phyloP scores from a whole-genome alignment of 1,140 invertebrate species.

The Camponotus floridanus region DNA sequence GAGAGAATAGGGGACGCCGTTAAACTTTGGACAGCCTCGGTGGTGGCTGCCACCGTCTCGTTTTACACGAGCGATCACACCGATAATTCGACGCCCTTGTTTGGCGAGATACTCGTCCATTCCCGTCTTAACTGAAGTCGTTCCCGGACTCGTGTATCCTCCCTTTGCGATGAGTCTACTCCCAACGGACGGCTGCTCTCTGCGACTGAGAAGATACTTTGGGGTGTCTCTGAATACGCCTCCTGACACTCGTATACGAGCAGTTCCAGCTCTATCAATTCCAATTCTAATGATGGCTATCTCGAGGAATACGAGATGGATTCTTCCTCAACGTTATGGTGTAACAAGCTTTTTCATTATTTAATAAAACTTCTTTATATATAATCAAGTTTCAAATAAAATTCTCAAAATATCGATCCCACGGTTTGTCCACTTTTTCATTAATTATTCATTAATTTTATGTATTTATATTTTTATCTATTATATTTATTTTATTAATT shows the following conservation, averaged over 20 bases:
- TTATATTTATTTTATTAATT: not conserved
- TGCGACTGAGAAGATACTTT: not conserved
- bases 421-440: too few species aligned
- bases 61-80: conserved; percentile 52
- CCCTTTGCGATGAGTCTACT: conserved; percentile 16
- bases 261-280: not conserved
- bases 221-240: conserved; percentile 1
- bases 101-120: conserved; percentile 35
- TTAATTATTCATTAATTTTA: too few species aligned
- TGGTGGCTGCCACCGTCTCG: conserved; percentile 23
- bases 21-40: conserved; percentile 45
- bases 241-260: not conserved
- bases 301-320: too few species aligned
- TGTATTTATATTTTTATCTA: too few species aligned
- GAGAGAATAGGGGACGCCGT: conserved; percentile 4
- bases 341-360: too few species aligned
- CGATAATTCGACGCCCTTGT: conserved; percentile 49
- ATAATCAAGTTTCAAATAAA: too few species aligned
- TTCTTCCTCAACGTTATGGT: not conserved
- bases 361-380: too few species aligned
- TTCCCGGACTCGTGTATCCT: conserved; percentile 3
- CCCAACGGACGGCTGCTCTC: conserved; percentile 21
- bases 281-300: conserved; percentile 8
- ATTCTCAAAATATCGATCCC: too few species aligned
- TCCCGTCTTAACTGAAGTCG: conserved; percentile 44